phyloP scores from a whole-genome alignment of 2,797 vertebrate species.

The Schizopygopsis pylzovi region DNA sequence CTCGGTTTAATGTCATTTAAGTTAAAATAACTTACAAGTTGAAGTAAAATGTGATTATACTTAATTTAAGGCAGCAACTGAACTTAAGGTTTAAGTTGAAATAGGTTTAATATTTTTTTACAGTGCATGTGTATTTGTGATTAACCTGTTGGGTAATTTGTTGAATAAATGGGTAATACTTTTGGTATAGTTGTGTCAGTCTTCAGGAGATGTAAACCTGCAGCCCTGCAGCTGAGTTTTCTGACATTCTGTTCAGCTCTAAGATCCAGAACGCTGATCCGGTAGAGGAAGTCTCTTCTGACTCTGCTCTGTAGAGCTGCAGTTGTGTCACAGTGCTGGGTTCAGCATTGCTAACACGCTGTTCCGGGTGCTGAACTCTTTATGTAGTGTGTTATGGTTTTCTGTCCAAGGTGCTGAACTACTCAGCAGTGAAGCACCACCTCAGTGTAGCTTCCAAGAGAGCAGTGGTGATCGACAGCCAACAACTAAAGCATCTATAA shows the following conservation, averaged over 20 bases:
- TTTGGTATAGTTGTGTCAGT: background rate
- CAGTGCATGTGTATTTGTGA: background rate
- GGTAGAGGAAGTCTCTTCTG: background rate
- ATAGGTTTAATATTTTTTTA: background rate
- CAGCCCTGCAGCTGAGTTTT: background rate
- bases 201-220: background rate
- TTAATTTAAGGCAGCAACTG: background rate
- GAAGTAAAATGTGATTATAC: background rate
- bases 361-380: constrained; percentile 6
- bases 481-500: background rate
- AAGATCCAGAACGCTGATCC: background rate
- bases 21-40: background rate
- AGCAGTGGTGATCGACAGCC: background rate
- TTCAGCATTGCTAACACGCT: background rate
- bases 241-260: background rate
- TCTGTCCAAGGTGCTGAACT: constrained; percentile 52
- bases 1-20: no score
- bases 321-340: constrained; percentile 15
- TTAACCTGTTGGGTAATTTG: background rate
- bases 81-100: background rate
- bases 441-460: background rate
- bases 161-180: background rate
- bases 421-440: constrained; percentile 9
- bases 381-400: constrained; percentile 2
- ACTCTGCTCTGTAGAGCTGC: background rate